Base-by-base conservation (phyloP, 2,888 invertebrate species). In the Esperia sulphurella region DNA sequence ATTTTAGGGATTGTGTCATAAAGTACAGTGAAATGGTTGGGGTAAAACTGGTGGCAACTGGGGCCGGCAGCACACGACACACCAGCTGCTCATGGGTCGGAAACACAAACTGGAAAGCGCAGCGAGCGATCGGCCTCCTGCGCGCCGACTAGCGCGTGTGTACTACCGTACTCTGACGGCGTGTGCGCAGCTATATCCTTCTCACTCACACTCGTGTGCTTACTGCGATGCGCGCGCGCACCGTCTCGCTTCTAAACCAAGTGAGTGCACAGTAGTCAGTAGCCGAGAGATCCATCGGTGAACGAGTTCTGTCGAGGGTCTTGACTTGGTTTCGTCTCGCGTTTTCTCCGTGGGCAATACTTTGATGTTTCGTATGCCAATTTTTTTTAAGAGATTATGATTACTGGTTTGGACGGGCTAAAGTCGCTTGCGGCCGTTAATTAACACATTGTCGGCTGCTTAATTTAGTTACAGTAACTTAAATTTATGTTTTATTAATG, bases 261-360 rank as follows among this genome's bases (percentile, higher is more conserved):
- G 68, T 66, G 68, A 80, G 66, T 87, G 85, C 83, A 87, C 88
- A 83, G 89, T 86, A 85, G 85, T 78, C 75, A 54, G 71, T 73
- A 79, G 75, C 75, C 65, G 65, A 66, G 72, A 76, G 77, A 77
- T 74, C 76, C 74, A 74, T 68, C 69, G 77, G 70, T 79, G 82
- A 83, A 84, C 87, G 78, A 81, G 87, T 87, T 87, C 78, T 79
- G 75, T 79, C 70, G 78, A 72, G 77, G 73, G 71, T 83, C 75
- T 79, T 77, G 81, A 81, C 78, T 82, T 48, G 43, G 41, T 61
- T 61, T 66, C 75, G 73, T 75, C 76, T 77, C 75, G 75, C 75
- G 73, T 82, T 81, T 81, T 80, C 83, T 75, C 78, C 69, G 72
- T 75, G 71, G 71, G 69, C 70, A 71, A 72, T 73, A 78, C 75